phyloP scores from a whole-genome alignment of 2,888 invertebrate species.

The Meandrusa payeni region DNA sequence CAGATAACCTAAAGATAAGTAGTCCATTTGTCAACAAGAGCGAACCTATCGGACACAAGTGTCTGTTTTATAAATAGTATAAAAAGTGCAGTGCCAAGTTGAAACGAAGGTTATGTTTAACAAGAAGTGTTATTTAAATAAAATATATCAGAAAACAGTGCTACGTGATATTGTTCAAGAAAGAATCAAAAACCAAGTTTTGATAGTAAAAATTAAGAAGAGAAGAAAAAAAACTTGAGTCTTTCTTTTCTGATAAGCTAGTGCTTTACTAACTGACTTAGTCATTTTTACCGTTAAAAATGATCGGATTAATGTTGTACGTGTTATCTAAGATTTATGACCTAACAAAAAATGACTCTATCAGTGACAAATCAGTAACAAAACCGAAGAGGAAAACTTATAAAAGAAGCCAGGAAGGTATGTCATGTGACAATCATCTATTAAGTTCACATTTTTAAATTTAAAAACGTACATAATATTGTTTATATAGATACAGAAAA shows the following conservation, averaged over 20 bases:
- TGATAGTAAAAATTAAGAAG: conserved; percentile 43
- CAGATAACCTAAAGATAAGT: conserved; percentile 62
- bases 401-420: conserved; percentile 31
- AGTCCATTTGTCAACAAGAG: conserved; percentile 23
- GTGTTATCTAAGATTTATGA: conserved; percentile 56
- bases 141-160: conserved; percentile 30
- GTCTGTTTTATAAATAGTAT: conserved; percentile 8
- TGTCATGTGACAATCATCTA: too few relatives aligned
- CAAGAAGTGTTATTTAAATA: conserved; percentile 31
- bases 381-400: conserved; percentile 24
- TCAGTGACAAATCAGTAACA: conserved; percentile 26
- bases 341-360: conserved; percentile 40
- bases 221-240: conserved; percentile 45
- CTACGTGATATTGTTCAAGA: conserved; percentile 28
- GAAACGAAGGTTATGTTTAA: conserved; percentile 43
- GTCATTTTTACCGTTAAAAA: conserved; percentile 36
- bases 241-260: conserved; percentile 20
- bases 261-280: conserved; percentile 26
- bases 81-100: conserved; percentile 38
- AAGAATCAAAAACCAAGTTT: conserved; percentile 33
- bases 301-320: conserved; percentile 63
- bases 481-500: too few relatives aligned
- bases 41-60: too few relatives aligned
- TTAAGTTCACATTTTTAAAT: too few relatives aligned
- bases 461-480: too few relatives aligned